Base-by-base conservation (phyloP, 2,113 vertebrate genomes). In the human (Homo sapiens) region DNA sequence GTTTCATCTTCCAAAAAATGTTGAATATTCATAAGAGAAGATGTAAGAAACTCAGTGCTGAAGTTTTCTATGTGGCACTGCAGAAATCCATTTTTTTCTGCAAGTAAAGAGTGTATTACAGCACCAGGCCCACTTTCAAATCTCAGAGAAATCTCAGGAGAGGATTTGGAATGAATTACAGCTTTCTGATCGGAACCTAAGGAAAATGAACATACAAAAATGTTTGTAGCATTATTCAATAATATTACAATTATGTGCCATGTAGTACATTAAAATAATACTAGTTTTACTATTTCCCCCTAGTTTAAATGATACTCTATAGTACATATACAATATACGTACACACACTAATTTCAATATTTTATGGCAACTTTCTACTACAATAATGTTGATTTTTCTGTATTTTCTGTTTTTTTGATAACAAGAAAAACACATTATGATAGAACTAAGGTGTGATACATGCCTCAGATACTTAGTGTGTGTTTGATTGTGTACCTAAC, bases 1-100 rank as follows among this genome's bases (percentile, higher is more conserved):
- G 99, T 98, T 98, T 99, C 99, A 88, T 99, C 99, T 98, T 99
- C 99, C 97, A 99, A 98, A 98, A 99, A 99, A 98, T 99, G 99
- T 22, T 99, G 98, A 97, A 99, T 99, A 98, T 99, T 99, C 68
- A 98, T 98, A 89, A 99, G 99, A 82, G 99, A 99, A 96, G 99
- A 99, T 48, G 99, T 99, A 96, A 99, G 96, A 97, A 99, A 99
- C 98, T 99, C 99, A 0, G 99, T 99, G n/a, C 97, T 99, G 98
- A 99, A 99, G 82, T 99, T 99, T 87, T 99, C 99, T 84, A 99
- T 98, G 12, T 99, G 99, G 98, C 99, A 99, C 92, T 99, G 99
- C 96, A 99, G 99, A 99, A 99, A 99, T 92, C 99, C 99, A 14
- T 99, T 99, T 98, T 99, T 99, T 86, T 99, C 99, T 73, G 99